Percentiles rank a stretch among this genome's conserved stretches.
phyloP scores from a whole-genome alignment of 2,113 vertebrate species.

The Carettochelys insculpta region DNA sequence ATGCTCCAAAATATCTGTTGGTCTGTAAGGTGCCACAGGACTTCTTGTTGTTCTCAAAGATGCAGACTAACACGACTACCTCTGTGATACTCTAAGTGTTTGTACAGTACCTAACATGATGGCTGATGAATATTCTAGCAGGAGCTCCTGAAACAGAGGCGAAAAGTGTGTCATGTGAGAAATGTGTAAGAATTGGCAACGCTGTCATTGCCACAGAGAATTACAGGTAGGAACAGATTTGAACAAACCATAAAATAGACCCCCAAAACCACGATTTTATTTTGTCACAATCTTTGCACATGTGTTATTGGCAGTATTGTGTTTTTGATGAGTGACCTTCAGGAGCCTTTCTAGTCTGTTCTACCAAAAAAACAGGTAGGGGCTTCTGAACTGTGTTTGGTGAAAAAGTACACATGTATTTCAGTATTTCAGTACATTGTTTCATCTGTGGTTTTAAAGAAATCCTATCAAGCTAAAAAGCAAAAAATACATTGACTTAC shows the following conservation, averaged over 20 bases:
- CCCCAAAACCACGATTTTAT: not conserved
- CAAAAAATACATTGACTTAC: not conserved
- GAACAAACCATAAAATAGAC: not conserved
- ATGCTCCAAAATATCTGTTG: no score
- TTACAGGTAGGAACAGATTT: not conserved
- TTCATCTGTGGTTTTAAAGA: not conserved
- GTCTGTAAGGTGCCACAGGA: no score
- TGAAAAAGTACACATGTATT: not conserved
- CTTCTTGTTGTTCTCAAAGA: no score
- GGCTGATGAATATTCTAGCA: not conserved
- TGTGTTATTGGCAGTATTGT: not conserved
- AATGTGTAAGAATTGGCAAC: not conserved
- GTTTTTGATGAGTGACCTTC: not conserved
- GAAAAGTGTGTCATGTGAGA: not conserved
- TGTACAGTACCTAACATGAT: not conserved
- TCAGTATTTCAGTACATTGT: not conserved
- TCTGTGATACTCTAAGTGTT: no score
- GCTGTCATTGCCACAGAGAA: not conserved
- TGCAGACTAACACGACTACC: no score
- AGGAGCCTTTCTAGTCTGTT: not conserved
- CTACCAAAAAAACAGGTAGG: not conserved
- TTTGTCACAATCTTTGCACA: not conserved
- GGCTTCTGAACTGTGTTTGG: not conserved
- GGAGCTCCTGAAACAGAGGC: not conserved
- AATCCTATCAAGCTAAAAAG: not conserved